Conservation (phyloP, 2,797 vertebrate species). For the Mycteria americana region DNA sequence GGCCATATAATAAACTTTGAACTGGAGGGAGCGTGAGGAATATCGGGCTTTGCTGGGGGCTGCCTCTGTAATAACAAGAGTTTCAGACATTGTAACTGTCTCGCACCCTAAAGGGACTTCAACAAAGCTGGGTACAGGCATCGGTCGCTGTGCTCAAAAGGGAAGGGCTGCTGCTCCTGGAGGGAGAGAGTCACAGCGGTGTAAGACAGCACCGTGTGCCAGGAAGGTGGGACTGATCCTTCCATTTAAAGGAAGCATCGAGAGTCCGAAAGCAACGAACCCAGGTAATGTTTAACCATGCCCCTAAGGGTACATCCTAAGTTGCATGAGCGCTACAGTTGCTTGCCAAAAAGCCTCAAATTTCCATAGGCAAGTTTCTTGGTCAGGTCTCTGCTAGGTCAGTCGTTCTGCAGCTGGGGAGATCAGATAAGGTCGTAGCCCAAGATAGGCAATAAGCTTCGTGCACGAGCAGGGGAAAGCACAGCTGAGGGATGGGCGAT, state of each 20-base stretch:
- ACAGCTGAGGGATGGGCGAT: background rate
- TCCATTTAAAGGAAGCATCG: background rate
- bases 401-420: background rate
- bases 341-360: background rate
- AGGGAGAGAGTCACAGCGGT: background rate
- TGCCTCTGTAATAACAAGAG: background rate
- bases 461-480: background rate
- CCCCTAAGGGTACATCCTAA: background rate
- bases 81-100: background rate
- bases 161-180: background rate
- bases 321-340: background rate
- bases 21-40: background rate
- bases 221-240: background rate
- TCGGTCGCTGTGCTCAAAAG: background rate
- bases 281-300: background rate
- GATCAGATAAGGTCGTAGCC: fast-evolving
- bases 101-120: background rate
- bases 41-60: background rate
- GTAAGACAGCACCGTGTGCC: background rate
- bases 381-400: background rate
- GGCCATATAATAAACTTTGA: background rate
- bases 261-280: background rate
- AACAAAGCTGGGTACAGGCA: background rate
- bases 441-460: background rate
- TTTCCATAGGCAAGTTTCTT: background rate